phyloP scores from a whole-genome alignment of 1,140 invertebrate genomes.

The Sycobia sp. region DNA sequence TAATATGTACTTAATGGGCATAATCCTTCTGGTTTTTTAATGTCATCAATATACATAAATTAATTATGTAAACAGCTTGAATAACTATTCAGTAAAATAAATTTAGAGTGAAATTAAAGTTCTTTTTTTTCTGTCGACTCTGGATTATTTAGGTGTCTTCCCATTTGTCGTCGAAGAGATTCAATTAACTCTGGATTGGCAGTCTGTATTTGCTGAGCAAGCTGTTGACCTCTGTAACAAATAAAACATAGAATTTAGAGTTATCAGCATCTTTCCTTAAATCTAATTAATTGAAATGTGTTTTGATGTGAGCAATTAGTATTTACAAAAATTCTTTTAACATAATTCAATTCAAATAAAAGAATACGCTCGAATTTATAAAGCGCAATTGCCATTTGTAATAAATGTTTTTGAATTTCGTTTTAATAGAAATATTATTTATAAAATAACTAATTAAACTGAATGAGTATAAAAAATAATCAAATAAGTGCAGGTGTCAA shows the following conservation, averaged over 20 bases:
- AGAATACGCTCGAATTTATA: not conserved
- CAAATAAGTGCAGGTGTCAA: no score
- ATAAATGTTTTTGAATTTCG: no score
- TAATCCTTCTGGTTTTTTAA: no score
- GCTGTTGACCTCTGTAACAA: constrained; percentile 67
- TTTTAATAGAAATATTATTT: no score
- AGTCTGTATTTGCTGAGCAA: constrained; percentile 71
- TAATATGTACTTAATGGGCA: no score
- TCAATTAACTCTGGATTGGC: constrained; percentile 73
- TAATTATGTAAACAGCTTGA: no score
- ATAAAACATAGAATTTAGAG: not conserved
- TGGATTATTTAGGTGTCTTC: constrained; percentile 50
- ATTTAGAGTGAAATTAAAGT: no score
- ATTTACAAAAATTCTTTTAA: not conserved
- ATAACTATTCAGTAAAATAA: no score
- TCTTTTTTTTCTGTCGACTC: constrained; percentile 34
- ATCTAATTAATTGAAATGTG: not conserved
- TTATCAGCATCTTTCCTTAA: not conserved
- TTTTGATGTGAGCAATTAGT: not conserved
- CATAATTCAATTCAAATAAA: not conserved
- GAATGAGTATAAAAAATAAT: no score
- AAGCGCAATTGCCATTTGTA: no score
- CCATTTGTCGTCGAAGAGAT: constrained; percentile 66
- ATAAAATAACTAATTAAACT: no score
- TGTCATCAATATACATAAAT: no score